These are phyloP conservation scores for Porites divaricata DNA, from an alignment of 92 coral and sea anemone species.

Conservation along the genomic window DNA sequence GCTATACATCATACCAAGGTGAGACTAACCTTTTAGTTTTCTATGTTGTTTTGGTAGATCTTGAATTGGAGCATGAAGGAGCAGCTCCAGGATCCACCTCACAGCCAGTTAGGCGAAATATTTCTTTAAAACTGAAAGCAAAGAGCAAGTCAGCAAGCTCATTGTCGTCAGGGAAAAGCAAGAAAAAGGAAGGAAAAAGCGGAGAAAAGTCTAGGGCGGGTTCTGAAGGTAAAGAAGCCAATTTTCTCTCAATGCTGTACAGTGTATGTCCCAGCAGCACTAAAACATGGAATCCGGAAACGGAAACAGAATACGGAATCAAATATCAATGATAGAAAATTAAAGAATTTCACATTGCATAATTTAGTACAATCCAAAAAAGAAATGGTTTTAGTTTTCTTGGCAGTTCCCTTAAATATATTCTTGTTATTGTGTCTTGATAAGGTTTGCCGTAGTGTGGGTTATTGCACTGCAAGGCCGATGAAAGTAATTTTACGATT, in stretches of 20 bases:
- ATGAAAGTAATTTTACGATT: too few species aligned
- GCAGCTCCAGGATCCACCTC: conserved; percentile 69
- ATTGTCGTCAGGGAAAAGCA: conserved; percentile 67
- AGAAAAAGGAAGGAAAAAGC: conserved; percentile 82
- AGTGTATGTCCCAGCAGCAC: too few species aligned
- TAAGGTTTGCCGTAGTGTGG: too few species aligned
- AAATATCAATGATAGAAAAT: too few species aligned
- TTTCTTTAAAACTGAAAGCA: conserved; percentile 83
- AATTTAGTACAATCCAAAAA: too few species aligned
- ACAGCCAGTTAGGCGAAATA: conserved; percentile 83
- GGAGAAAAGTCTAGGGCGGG: conserved; percentile 64
- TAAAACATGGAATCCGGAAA: too few species aligned
- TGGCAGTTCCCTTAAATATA: too few species aligned
- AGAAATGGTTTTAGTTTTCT: too few species aligned
- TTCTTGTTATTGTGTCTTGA: too few species aligned
- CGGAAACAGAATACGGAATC: too few species aligned
- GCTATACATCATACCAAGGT: not conserved
- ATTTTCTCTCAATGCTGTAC: not conserved
- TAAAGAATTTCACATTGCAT: too few species aligned
- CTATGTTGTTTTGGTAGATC: conserved; percentile 42
- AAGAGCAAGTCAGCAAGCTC: conserved; percentile 56
- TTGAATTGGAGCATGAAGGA: conserved; percentile 87
- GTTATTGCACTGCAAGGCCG: too few species aligned
- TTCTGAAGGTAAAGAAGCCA: conserved; percentile 43
- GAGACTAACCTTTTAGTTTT: not conserved